Evolutionary conservation across 2,113 vertebrate species (phyloP), one percentile per base, ranked within the genome.

Genomic region (Pipra filicauda): DNA sequence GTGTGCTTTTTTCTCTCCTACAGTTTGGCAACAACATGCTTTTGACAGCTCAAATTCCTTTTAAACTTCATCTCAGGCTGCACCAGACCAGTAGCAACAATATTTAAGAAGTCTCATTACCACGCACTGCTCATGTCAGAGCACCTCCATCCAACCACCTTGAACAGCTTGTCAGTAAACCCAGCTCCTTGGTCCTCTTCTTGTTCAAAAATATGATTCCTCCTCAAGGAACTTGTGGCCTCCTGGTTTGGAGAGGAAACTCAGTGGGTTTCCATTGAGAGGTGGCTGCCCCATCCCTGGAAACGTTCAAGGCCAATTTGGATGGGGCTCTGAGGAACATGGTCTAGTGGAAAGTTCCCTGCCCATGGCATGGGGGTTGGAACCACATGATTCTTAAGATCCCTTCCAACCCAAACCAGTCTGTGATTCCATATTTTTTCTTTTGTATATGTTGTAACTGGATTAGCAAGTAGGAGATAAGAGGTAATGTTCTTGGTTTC

Each of bases 131-230:
- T 98, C 90, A 35, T 98, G 98, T 66, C 62, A 85, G 71, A 98
- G 98, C 46, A 98, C 83, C 92, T 97, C 97, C 82, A 97, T 24
- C 98, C 98, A 30, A 97, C 97, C 14, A 89, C 91, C 79, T 83
- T 94, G 21, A 98, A 96, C 43, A 97, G 95, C 27, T 96, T 49
- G 5, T 85, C 54, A 33, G 85, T 80, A 93, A 98, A 97, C 54
- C 96, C 97, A 48, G 95, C 93, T 27, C 59, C 88, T 61, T 97
- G 91, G 31, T 98, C 97, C 21, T 97, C 97, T 52, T 97, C 88
- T 24, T 89, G 96, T 82, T 96, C 94, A 51, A 97, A 98, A 62
- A 43, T 23, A 46, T 97, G 96, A 64, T 96, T 98, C 23, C 91
- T 97, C 97, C 98, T 98, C 74, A 35, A 79, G 85, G 35, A 91